Percentiles rank a stretch among this genome's conserved stretches.
Conservation (phyloP, 2,113 vertebrate genomes). For the Chauna torquata region DNA sequence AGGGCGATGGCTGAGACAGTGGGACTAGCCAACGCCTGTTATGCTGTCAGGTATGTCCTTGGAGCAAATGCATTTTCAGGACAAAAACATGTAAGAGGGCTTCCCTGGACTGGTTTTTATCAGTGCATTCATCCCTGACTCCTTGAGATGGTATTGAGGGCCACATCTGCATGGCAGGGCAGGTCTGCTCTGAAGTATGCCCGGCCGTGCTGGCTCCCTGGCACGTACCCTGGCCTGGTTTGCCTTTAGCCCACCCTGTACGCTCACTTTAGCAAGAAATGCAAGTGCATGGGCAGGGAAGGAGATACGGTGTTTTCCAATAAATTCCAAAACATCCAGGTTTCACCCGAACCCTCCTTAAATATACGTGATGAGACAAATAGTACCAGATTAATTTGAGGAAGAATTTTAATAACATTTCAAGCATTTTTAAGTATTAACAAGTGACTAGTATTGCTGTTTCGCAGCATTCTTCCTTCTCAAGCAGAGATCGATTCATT, state of each 20-base stretch:
- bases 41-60: slow-evolving; percentile 69
- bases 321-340: background rate
- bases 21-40: slow-evolving; percentile 77
- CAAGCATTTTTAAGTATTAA: background rate
- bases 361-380: background rate
- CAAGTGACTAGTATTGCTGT: slow-evolving; percentile 4
- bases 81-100: background rate
- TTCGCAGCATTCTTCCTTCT: slow-evolving; percentile 75
- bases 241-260: background rate
- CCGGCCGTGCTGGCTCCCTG: background rate
- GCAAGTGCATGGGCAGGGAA: background rate
- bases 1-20: slow-evolving; percentile 53
- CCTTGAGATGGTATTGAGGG: background rate
- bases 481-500: slow-evolving; percentile 75
- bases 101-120: background rate
- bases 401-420: background rate
- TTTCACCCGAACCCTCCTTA: background rate
- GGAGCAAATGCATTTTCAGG: background rate
- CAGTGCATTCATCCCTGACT: background rate
- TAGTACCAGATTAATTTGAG: background rate
- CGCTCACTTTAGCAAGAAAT: background rate
- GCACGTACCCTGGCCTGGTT: background rate
- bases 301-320: background rate
- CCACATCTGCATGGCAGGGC: background rate
- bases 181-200: background rate